These are phyloP conservation scores for Ibycter americanus DNA, from an alignment of 2,797 vertebrate genomes.

Conservation along the genomic window DNA sequence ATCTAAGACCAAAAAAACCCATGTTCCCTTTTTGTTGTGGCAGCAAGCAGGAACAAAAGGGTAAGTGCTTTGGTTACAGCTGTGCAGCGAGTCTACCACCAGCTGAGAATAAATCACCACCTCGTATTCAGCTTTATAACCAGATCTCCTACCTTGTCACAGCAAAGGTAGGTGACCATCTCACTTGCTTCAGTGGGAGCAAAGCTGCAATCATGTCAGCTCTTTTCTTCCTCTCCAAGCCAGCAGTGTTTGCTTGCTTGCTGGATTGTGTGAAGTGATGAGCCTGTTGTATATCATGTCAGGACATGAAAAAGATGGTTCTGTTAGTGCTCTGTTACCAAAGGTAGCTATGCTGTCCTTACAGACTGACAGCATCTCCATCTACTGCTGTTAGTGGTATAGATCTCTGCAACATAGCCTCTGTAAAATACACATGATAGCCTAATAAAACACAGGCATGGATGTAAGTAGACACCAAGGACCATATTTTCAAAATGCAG, in stretches of 20 bases:
- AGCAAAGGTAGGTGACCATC: background rate
- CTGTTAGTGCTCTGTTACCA: background rate
- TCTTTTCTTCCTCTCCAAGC: background rate
- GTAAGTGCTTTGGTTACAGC: background rate
- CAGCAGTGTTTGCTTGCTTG: background rate
- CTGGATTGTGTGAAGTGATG: background rate
- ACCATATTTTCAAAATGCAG: background rate
- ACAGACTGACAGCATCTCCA: background rate
- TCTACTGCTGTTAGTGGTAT: background rate
- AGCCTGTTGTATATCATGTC: background rate
- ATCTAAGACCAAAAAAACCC: background rate
- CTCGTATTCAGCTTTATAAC: background rate
- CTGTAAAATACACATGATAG: background rate
- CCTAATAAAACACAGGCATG: background rate
- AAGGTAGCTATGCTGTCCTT: background rate
- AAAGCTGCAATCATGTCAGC: background rate
- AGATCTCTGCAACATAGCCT: background rate
- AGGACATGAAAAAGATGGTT: background rate
- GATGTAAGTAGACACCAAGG: slow-evolving; percentile 26
- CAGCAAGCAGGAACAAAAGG: background rate
- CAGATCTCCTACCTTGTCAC: background rate
- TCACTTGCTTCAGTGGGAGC: background rate
- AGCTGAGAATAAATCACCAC: background rate
- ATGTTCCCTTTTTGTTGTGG: background rate
- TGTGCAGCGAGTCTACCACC: background rate